Conservation (phyloP, 2,113 vertebrate species). For the Rhagologus leucostigma region DNA sequence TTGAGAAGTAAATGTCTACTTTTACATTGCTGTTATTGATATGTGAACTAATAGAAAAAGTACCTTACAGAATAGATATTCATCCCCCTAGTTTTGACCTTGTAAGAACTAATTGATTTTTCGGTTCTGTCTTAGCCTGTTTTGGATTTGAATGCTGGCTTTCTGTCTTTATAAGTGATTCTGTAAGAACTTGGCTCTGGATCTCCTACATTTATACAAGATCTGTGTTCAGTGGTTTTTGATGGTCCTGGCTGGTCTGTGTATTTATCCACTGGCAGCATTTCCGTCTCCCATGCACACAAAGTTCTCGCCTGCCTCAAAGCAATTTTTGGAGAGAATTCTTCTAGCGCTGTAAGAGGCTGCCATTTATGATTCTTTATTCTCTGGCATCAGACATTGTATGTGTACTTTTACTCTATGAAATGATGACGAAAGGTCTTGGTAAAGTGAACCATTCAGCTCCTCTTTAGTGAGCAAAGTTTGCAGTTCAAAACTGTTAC, state of each 20-base stretch:
- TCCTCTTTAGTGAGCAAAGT: not conserved
- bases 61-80: not conserved
- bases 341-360: not conserved
- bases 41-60: not conserved
- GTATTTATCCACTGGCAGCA: not conserved
- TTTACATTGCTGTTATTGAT: not conserved
- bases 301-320: not conserved
- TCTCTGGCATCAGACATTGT: not conserved
- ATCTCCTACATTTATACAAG: not conserved
- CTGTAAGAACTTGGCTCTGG: not conserved
- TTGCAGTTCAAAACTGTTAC: not conserved
- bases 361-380: not conserved
- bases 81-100: not conserved
- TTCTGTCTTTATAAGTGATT: not conserved
- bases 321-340: not conserved
- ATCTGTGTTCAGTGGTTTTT: not conserved
- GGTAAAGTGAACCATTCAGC: not conserved
- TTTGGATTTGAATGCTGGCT: not conserved
- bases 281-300: not conserved
- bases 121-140: not conserved
- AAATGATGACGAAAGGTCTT: not conserved
- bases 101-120: not conserved
- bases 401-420: not conserved
- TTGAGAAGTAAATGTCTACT: not conserved
- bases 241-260: not conserved